Base-by-base conservation (phyloP, 2,888 invertebrate species). In the Lydus trimaculatus region DNA sequence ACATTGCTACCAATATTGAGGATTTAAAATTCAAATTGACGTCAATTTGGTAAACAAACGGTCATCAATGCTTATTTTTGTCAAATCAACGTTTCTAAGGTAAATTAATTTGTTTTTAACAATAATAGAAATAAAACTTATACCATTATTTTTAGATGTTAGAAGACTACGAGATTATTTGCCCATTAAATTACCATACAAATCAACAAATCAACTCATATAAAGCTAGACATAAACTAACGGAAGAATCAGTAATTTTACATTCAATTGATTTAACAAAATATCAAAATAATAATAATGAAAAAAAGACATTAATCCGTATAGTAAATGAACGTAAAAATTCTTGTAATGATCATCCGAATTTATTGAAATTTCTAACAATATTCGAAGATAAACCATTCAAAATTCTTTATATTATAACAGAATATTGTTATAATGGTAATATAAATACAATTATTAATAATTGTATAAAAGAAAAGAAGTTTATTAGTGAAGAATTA, bases 351-450 rank as follows among this genome's bases (percentile, higher is more conserved):
- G 58, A 73, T 23, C 80, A 82, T 70, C 75, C 77, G 2, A 72
- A 79, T 63, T 63, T 83, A 36, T 63, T 83, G 39, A 72, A 77
- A 66, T 77, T 83, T 72, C 73, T 76, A 64, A 75, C 78, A 68
- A 71, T 88, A 66, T 87, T 91, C 65, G 85, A 90, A 8, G 88
- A 90, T 71, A 84, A 88, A 61, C 86, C 87, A 72, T 86, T 86
- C 25, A 86, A 88, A 61, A 88, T 88, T 6, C 85, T 90, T 11
- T 91, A 90, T 77, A 87, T 91, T 33, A 86, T 91, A 31, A 89
- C 89, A 87, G 90, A 91, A 79, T 90, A 87, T 79, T 91, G 91
- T 75, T 87, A 87, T 59, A 88, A 89, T 63, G 90, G 90, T 7
- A 90, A 89, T 80, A 81, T 91, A 7, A 83, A 85, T 13, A 85